Percentiles rank a stretch among this genome's conserved stretches.
Evolutionary conservation across 2,797 vertebrate species (phyloP).

Genomic region (Pseudochirops cupreus): DNA sequence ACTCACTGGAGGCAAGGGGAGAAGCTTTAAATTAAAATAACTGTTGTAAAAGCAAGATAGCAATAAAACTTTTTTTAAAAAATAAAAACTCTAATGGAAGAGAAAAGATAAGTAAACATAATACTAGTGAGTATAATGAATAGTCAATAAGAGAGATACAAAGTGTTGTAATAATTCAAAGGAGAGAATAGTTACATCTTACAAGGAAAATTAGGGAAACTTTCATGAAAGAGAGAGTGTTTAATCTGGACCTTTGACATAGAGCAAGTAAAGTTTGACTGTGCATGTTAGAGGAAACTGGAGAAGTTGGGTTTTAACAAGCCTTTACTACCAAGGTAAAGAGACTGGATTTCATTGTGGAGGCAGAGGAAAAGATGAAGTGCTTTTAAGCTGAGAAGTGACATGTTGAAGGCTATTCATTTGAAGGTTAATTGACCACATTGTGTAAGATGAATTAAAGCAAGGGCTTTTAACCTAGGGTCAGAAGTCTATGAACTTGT

Average conservation of each 20-base stretch:
- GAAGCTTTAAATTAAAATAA: not conserved
- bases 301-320: not conserved
- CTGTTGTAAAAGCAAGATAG: not conserved
- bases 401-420: not conserved
- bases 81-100: not conserved
- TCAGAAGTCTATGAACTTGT: not conserved
- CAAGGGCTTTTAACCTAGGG: not conserved
- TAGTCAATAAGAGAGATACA: not conserved
- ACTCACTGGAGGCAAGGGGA: not conserved
- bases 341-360: not conserved
- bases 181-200: not conserved
- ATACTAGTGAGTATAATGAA: not conserved
- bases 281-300: not conserved
- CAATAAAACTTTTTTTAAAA: not conserved
- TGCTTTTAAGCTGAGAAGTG: not conserved
- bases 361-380: not conserved
- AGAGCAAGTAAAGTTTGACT: not conserved
- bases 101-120: not conserved
- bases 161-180: not conserved
- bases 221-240: not conserved
- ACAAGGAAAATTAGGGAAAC: not conserved
- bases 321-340: not conserved
- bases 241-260: not conserved
- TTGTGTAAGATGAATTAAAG: not conserved
- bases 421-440: not conserved